phyloP scores from a whole-genome alignment of 2,888 invertebrate genomes.

The Geophilus truncorum region DNA sequence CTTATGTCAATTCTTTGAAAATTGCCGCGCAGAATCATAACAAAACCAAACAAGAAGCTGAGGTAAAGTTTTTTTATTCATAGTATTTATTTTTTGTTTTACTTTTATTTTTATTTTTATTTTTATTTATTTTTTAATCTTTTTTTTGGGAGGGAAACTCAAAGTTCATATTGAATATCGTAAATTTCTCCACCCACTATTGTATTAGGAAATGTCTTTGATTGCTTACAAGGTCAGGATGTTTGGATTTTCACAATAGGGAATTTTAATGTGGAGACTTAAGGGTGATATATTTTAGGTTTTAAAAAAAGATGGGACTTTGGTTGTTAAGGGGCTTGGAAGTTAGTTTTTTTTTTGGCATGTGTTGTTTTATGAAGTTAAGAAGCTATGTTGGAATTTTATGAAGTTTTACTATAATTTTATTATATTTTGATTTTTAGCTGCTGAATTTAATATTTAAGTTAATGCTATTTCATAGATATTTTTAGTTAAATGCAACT shows the following conservation, averaged over 20 bases:
- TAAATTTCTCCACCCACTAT: neutral
- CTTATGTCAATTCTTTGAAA: conserved; percentile 32
- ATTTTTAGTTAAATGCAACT: too few species aligned
- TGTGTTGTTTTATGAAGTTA: too few species aligned
- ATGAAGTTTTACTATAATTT: too few species aligned
- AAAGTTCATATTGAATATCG: neutral
- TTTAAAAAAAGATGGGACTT: neutral
- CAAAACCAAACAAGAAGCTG: conserved; percentile 33
- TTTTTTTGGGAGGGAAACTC: neutral
- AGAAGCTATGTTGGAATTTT: too few species aligned
- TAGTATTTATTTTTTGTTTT: neutral
- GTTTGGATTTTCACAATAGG: neutral
- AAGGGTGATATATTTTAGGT: neutral
- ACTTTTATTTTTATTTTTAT: neutral
- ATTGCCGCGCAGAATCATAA: conserved; percentile 31
- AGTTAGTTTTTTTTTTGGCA: too few species aligned
- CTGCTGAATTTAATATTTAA: too few species aligned
- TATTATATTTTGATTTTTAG: too few species aligned
- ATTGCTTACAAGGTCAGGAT: neutral
- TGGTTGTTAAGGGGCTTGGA: too few species aligned
- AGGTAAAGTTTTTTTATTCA: neutral
- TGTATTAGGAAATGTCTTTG: neutral
- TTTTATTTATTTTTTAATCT: neutral
- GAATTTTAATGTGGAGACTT: neutral
- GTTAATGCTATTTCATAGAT: too few species aligned